These are phyloP conservation scores for Atta texana DNA, from an alignment of 1,140 invertebrate species.

Conservation along the genomic window DNA sequence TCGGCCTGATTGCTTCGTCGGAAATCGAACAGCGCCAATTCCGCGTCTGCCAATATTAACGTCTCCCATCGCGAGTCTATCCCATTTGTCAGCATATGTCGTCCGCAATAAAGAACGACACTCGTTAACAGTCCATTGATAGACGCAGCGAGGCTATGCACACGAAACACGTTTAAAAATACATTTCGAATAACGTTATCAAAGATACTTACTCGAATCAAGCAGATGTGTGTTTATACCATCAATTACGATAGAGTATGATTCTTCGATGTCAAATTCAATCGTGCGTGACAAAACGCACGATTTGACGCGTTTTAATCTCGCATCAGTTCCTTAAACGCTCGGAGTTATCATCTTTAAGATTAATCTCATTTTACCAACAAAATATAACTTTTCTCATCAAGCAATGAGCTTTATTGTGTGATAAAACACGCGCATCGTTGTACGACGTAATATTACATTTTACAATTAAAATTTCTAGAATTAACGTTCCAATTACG, in stretches of 20 bases:
- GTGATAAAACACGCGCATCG: neutral
- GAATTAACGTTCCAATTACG: conserved; percentile 29
- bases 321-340: neutral
- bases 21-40: conserved; percentile 57
- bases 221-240: neutral
- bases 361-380: conserved; percentile 21
- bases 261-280: neutral
- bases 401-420: conserved; percentile 12
- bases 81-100: conserved; percentile 56
- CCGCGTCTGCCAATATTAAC: conserved; percentile 63
- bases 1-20: conserved; percentile 22
- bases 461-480: conserved; percentile 42
- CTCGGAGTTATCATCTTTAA: neutral
- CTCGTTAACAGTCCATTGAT: conserved; percentile 62
- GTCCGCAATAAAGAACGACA: conserved; percentile 55
- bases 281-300: neutral
- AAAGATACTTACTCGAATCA: conserved; percentile 31
- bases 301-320: neutral
- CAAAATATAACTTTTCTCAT: neutral
- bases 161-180: conserved; percentile 44
- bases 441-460: neutral
- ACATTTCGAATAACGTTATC: conserved; percentile 12
- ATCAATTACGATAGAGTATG: conserved; percentile 16
- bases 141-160: neutral
- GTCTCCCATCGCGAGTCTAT: conserved; percentile 53